A percentile compares a stretch with the other conserved stretches of the same genome.
phyloP scores from a whole-genome alignment of 2,797 vertebrate species.

The Falco columbarius region DNA sequence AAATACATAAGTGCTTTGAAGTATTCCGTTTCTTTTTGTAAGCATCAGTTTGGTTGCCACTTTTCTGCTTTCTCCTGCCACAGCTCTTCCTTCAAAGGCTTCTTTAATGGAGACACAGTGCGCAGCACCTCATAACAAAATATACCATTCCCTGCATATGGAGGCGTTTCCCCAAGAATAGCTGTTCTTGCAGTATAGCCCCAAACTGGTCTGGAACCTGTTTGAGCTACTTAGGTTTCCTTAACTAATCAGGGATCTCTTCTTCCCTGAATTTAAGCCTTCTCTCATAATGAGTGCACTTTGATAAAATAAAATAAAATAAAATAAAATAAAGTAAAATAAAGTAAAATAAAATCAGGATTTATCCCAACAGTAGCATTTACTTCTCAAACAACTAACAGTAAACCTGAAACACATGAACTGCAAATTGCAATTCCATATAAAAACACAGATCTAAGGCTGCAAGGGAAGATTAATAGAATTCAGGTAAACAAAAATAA shows the following conservation, averaged over 20 bases:
- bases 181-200: not conserved
- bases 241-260: not conserved
- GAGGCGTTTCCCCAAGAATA: not conserved
- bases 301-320: not conserved
- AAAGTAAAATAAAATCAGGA: too few relatives aligned
- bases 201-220: not conserved
- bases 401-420: not conserved
- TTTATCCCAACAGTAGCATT: not conserved
- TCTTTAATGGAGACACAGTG: not conserved
- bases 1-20: not conserved
- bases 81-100: not conserved
- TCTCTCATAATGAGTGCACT: not conserved
- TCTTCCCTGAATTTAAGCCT: not conserved
- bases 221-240: not conserved
- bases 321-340: too few relatives aligned
- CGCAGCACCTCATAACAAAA: not conserved
- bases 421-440: not conserved
- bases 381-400: not conserved
- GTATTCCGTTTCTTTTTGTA: not conserved
- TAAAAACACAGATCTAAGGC: not conserved
- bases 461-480: not conserved
- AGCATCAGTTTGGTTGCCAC: not conserved
- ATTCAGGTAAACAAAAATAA: conserved; percentile 51
- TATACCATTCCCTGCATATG: not conserved
- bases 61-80: not conserved